phyloP scores from a whole-genome alignment of 2,888 invertebrate species.

The Luffia ferchaultella region DNA sequence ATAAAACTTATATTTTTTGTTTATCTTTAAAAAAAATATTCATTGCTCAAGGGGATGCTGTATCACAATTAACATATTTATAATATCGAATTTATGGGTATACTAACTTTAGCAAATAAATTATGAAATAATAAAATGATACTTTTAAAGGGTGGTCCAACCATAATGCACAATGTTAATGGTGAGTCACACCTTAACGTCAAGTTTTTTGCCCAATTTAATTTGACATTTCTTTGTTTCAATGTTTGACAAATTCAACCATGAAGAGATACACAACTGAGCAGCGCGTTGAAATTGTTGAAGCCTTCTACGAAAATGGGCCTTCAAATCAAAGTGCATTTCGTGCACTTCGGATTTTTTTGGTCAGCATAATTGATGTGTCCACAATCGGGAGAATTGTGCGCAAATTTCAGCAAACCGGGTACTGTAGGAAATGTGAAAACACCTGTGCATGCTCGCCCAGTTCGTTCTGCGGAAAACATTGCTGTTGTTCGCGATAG shows the following conservation, averaged over 20 bases:
- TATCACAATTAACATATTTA: no score
- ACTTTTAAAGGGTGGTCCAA: constrained; percentile 5
- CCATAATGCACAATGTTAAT: constrained; percentile 4
- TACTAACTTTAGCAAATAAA: no score
- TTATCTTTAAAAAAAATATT: no score
- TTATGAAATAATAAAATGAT: no score
- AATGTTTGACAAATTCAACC: constrained; percentile 6
- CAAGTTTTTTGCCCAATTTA: constrained; percentile 1
- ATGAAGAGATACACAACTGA: no score
- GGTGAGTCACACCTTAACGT: constrained; percentile 4
- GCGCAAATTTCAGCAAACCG: not conserved
- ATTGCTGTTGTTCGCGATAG: not conserved
- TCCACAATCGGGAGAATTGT: constrained; percentile 5
- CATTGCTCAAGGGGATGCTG: no score
- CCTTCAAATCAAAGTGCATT: constrained; percentile 5
- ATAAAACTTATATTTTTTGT: no score
- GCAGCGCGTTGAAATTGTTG: no score
- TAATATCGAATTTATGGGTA: no score
- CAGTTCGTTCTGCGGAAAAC: not conserved
- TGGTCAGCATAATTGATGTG: constrained; percentile 6
- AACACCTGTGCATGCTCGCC: not conserved
- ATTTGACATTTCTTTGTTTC: not conserved
- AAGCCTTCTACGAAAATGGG: constrained; percentile 6
- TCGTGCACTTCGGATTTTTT: constrained; percentile 6
- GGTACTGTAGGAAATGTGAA: not conserved